phyloP scores from a whole-genome alignment of 1,140 invertebrate species.

The Globodera rostochiensis region DNA sequence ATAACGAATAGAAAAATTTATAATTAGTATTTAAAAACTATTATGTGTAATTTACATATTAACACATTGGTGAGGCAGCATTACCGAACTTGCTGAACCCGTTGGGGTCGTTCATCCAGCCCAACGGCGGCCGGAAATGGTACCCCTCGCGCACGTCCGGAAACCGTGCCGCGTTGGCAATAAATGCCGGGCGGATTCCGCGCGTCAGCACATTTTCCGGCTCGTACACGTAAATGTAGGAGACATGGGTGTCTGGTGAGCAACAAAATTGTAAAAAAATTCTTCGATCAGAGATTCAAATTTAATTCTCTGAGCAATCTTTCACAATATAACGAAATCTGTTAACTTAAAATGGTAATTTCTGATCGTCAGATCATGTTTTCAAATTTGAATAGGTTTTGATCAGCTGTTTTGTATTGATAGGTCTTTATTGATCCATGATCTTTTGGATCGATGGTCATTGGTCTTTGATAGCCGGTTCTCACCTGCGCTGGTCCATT shows the following conservation, averaged over 20 bases:
- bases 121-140: conserved; percentile 35
- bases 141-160: conserved; percentile 28
- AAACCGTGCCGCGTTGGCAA: conserved; percentile 16
- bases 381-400: too few relatives aligned
- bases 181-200: conserved; percentile 28
- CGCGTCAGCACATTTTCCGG: conserved; percentile 26
- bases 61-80: neutral
- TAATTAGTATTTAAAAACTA: too few relatives aligned
- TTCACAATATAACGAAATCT: neutral
- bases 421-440: too few relatives aligned
- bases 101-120: conserved; percentile 42
- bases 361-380: too few relatives aligned
- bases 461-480: neutral
- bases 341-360: neutral
- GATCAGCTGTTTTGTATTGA: too few relatives aligned
- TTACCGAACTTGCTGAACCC: conserved; percentile 30
- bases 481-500: conserved; percentile 12
- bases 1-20: neutral
- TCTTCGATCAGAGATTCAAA: too few relatives aligned
- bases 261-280: neutral
- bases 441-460: too few relatives aligned
- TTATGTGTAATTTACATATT: neutral
- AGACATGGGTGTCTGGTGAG: conserved; percentile 21
- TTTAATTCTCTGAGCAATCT: too few relatives aligned
- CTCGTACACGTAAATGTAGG: conserved; percentile 34